Base-by-base conservation (phyloP, 2,113 vertebrate species). In the Pelmatolapia mariae region DNA sequence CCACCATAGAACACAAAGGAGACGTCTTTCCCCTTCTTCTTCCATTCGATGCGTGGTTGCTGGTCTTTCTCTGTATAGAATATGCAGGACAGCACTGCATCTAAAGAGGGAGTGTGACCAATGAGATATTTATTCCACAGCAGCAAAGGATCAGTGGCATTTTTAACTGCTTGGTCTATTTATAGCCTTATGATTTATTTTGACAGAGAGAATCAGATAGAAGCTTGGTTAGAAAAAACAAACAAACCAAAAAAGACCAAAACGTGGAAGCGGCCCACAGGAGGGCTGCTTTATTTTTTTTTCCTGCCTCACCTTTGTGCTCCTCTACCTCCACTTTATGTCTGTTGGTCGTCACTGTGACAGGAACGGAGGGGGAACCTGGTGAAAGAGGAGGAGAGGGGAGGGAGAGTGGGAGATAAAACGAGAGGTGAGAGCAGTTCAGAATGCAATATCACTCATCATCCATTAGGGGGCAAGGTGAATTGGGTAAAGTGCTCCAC, bases 31-130 rank as follows among this genome's bases (percentile, higher is more conserved):
- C 94, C 82, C 7, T 92, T 96, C 94, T 98, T 99, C 96, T 99
- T 99, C 99, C 99, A 99, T 91, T 99, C 98, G 83, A 98, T 96
- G 91, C 98, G 97, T 2, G 97, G 96, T 54, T 91, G 93, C 15
- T 68, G 87, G 4, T 96, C 97, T 22, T 45, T 95, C 40, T 97
- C 97, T 22, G 97, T 96, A 84, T 83, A 96, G 89, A 97, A 97
- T 81, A 93, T 95, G 95, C 99, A 99, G 79, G 96, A 96, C 93
- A 99, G 97, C 87, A 94, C 95, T 1, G 96, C 97, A 16, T 97
- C 98, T 99, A 90, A 26, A 8, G 33, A 71, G 52, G 12, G 10
- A 29, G 80, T 1, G 59, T 3, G 76, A 82, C 45, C 40, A 12
- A 79, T 82, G 85, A 93, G 90, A 82, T 89, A 92, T 92, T 89